Evolutionary conservation across 2,797 vertebrate species (phyloP), one percentile per base, ranked within the genome.

Genomic region (Phalloptychus januarius): DNA sequence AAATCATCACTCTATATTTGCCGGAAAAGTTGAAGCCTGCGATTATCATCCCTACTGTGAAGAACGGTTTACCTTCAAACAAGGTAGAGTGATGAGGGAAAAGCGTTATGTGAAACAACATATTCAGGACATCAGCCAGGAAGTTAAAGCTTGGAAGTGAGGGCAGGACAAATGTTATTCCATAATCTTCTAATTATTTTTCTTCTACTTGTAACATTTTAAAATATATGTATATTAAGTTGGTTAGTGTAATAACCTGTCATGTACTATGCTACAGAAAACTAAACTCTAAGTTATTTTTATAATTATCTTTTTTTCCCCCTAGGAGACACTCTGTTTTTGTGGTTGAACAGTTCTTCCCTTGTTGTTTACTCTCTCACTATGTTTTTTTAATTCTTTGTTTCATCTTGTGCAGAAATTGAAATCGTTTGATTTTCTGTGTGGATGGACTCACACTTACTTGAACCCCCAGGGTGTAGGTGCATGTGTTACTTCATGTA

Each of bases 371-470:
- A 72, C 23, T 12, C 44, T 5, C 7, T 58, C 50, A 74, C 89
- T 90, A 82, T 90, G 0, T 38, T n/a, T 42, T 81, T 82, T 70
- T 52, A 33, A 52, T 78, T 48, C 18, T 78, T 71, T 52, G 52
- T 83, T 86, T 85, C 65, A 78, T 79, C 72, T 83, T 63, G 54
- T 71, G 79, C 75, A 79, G 75, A 77, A 40, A 85, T 54, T 69
- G 70, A 78, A 84, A 85, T 82, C 38, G 71, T 91, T 83, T 45
- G 79, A 92, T 92, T 90, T 90, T 89, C 90, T 88, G 75, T 82
- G 81, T 85, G 87, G 84, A 89, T 86, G 86, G 83, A 69, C 86
- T 85, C 63, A 85, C 81, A 78, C 18, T 40, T 76, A 74, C 80
- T 71, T 72, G 33, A 74, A 79, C 81, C 87, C 89, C 77, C 65